Evolutionary conservation across 2,797 vertebrate species (phyloP), one percentile per base, ranked within the genome.

Genomic region (Benthosema pterotum): DNA sequence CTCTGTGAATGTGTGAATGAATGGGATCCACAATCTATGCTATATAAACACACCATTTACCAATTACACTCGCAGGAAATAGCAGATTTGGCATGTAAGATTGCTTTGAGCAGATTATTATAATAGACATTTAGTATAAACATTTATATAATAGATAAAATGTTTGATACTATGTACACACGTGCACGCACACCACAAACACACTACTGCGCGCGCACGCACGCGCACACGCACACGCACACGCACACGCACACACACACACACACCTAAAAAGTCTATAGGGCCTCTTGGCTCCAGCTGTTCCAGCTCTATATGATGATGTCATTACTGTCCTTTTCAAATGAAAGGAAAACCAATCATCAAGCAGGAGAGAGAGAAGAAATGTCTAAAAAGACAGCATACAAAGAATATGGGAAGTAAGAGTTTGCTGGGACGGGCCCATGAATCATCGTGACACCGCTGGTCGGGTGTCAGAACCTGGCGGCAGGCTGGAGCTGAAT

Each of bases 341-440:
- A 88, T 86, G 82, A 89, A 89, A 87, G 87, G 76, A 82, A 86
- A 90, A 88, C 69, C 82, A 86, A 90, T 91, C 85, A 87, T 72
- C 62, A 52, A 60, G 65, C n/a, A n/a, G 69, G 64, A 70, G 74
- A 52, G 65, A 71, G 63, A 72, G 56, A 42, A 32, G 64, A 57
- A 50, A 45, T 53, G 55, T 48, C 59, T 71, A 48, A 56, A 49
- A 56, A 52, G 61, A 42, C 42, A 74, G 73, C 12, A 60, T 67
- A 68, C 55, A 74, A 75, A 81, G 83, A 89, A 87, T 89, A 90
- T 78, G 87, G 83, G 82, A 82, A 75, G 82, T 80, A 83, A 83
- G 74, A 54, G 83, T 81, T 84, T 83, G 83, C 78, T 61, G 72
- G 77, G 82, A 75, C 67, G 77, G 80, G 68, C 80, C 80, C 85